Percentiles rank a stretch among this genome's conserved stretches.
Conservation (phyloP, 2,888 invertebrate genomes). For the Willowsia nigromaculata region DNA sequence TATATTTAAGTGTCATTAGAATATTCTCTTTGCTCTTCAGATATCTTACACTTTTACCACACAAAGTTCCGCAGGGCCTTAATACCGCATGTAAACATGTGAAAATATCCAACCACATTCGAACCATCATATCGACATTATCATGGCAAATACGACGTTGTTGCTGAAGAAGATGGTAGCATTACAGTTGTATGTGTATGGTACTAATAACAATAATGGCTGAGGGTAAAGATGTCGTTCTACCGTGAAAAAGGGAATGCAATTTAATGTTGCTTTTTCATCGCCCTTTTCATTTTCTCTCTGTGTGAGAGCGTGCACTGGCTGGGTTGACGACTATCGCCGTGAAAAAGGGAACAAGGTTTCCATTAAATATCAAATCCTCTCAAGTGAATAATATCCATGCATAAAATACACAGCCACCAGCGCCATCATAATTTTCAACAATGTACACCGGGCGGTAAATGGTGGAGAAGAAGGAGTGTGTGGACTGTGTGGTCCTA, state of each 20-base stretch:
- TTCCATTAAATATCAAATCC: conserved; percentile 55
- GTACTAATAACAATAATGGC: background rate
- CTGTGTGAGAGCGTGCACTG: background rate
- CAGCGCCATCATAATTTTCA: background rate
- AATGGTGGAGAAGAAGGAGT: too few species aligned
- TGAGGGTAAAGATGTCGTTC: background rate
- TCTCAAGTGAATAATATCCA: conserved; percentile 33
- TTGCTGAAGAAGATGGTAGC: background rate
- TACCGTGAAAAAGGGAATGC: background rate
- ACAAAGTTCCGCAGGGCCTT: background rate
- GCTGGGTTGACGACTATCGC: background rate
- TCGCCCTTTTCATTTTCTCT: conserved; percentile 10
- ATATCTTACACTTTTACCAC: background rate
- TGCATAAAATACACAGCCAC: background rate
- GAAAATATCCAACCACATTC: background rate
- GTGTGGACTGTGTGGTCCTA: background rate
- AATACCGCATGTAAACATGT: background rate
- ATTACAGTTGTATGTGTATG: background rate
- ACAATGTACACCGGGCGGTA: background rate
- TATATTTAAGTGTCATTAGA: background rate
- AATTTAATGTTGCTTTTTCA: background rate
- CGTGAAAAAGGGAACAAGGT: conserved; percentile 38
- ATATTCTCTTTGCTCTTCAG: background rate
- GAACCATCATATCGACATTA: background rate
- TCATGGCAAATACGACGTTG: background rate